Percentiles rank a stretch among this genome's conserved stretches.
Conservation (phyloP, 2,797 vertebrate genomes). For the Onychomys torridus region DNA sequence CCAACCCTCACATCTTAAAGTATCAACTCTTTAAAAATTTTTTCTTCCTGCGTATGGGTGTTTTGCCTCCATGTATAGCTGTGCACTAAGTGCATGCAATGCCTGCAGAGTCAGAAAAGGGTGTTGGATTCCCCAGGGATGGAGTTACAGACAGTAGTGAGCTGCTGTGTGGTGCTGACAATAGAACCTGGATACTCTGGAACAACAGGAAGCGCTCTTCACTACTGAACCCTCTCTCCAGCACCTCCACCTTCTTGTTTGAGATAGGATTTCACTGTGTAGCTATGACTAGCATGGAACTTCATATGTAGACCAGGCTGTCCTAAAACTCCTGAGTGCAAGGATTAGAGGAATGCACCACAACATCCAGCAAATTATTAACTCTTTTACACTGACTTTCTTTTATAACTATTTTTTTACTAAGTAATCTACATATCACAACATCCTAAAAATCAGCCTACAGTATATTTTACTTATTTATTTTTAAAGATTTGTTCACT, state of each 20-base stretch:
- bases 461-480: not conserved
- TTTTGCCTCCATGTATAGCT: not conserved
- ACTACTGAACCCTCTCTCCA: not conserved
- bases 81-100: not conserved
- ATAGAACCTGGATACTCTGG: not conserved
- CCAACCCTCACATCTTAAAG: not conserved
- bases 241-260: not conserved
- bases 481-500: not conserved
- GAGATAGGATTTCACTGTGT: not conserved
- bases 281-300: not conserved
- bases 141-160: not conserved
- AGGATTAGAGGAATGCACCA: not conserved
- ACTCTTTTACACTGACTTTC: not conserved
- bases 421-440: constrained; percentile 44
- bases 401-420: not conserved
- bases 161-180: not conserved
- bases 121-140: too few relatives aligned
- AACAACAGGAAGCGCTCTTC: not conserved
- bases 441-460: constrained; percentile 47
- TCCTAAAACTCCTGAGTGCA: not conserved
- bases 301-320: not conserved
- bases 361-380: not conserved
- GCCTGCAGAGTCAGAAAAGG: not conserved
- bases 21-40: not conserved
- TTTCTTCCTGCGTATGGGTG: not conserved